These are phyloP conservation scores for Oreotrochilus melanogaster DNA, from an alignment of 2,113 vertebrate genomes.

Conservation along the genomic window DNA sequence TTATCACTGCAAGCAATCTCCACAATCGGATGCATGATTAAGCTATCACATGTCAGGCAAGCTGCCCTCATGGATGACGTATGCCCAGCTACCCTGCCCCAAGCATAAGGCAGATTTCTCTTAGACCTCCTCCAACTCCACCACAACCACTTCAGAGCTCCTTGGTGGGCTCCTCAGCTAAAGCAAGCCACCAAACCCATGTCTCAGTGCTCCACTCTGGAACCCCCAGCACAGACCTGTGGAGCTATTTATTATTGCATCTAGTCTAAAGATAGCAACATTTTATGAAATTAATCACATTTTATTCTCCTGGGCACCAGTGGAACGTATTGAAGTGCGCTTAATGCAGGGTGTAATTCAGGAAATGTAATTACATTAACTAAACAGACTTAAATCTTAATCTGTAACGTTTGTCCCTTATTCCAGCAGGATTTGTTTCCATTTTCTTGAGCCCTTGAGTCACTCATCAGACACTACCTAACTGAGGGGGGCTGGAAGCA, in stretches of 20 bases:
- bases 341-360: background rate
- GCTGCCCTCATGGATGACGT: background rate
- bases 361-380: background rate
- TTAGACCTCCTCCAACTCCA: background rate
- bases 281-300: background rate
- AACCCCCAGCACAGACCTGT: background rate
- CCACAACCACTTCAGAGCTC: background rate
- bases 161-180: background rate
- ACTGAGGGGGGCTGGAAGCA: background rate
- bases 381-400: background rate
- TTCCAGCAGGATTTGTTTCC: background rate
- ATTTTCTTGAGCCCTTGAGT: background rate
- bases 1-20: background rate
- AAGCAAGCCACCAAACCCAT: background rate
- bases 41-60: background rate
- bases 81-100: background rate
- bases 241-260: background rate
- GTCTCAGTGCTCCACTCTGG: background rate
- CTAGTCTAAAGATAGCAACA: background rate
- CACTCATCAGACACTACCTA: background rate
- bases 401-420: background rate
- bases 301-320: constrained; percentile 7
- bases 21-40: background rate
- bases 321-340: background rate
- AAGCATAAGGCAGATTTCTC: background rate